Percentiles rank a stretch among this genome's conserved stretches.
phyloP scores from a whole-genome alignment of 30 jellyfish, hydroid and myxozoan genomes.

The Pseudorhiza aurosa region DNA sequence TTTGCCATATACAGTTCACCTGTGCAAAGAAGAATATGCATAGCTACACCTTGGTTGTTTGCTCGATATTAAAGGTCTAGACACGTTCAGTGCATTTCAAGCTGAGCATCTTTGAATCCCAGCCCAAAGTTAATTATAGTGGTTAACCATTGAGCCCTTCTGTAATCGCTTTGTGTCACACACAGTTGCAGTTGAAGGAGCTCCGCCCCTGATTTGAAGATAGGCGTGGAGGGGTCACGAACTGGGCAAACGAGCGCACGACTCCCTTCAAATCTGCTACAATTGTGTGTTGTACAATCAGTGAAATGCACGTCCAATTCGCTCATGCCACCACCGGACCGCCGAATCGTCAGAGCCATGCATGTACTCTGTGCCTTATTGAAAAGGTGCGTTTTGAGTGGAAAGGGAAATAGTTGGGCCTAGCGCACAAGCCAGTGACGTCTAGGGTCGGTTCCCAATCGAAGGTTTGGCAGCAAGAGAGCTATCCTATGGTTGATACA shows the following conservation, averaged over 20 bases:
- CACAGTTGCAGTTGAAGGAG: conserved; percentile 25
- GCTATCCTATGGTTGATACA: too few species aligned
- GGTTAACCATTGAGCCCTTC: background rate
- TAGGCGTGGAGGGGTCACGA: conserved; percentile 21
- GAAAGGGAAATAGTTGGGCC: too few species aligned
- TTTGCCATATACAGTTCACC: too few species aligned
- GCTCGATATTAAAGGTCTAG: background rate
- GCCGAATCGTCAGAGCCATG: too few species aligned
- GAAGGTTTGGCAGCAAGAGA: too few species aligned
- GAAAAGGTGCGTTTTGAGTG: too few species aligned
- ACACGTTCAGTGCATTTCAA: background rate
- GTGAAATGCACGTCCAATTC: background rate
- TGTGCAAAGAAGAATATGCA: too few species aligned
- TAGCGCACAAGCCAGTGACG: too few species aligned
- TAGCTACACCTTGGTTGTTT: background rate
- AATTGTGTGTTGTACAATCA: too few species aligned
- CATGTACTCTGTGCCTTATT: too few species aligned
- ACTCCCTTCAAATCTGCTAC: background rate
- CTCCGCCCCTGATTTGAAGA: conserved; percentile 44
- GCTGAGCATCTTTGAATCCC: background rate
- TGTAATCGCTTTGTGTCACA: conserved; percentile 1
- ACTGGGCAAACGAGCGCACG: background rate
- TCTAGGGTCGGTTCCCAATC: too few species aligned
- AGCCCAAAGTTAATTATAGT: background rate
- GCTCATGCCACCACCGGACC: background rate